Evolutionary conservation across 2,888 invertebrate species (phyloP), one percentile per base, ranked within the genome.

Genomic region (Hirtodrosophila duncani): DNA sequence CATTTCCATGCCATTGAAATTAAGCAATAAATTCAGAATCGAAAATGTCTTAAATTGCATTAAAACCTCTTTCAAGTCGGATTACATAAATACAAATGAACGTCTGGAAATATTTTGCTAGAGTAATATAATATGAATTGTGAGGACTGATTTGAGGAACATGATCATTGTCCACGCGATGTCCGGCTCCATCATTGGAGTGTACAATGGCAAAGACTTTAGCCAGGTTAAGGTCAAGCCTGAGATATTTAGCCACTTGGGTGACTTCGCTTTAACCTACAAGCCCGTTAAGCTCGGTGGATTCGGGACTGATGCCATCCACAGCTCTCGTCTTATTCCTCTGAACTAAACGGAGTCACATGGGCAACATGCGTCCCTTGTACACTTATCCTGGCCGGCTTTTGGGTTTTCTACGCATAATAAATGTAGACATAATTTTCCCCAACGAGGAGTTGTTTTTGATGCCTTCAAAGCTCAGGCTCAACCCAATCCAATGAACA

Each of bases 81-180:
- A n/a, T n/a, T n/a, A n/a, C n/a, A n/a, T n/a, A n/a, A n/a, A n/a
- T n/a, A n/a, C n/a, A n/a, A n/a, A n/a, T n/a, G n/a, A n/a, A n/a
- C n/a, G n/a, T n/a, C n/a, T n/a, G n/a, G n/a, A n/a, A n/a, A n/a
- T n/a, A n/a, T n/a, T n/a, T n/a, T n/a, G n/a, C n/a, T n/a, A n/a
- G n/a, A n/a, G n/a, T n/a, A n/a, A n/a, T n/a, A n/a, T n/a, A n/a
- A n/a, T n/a, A n/a, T n/a, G n/a, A 88, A 96, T 97, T 69, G 98
- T 99, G 0, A 99, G 99, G 88, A 99, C 99, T 6, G 99, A 99
- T 88, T 90, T 99, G 82, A 91, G 99, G 67, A 97, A 99, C 89
- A 99, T 99, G 98, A 96, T 99, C 85, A 95, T 99, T 86, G 94
- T 99, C n/a, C 99, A 99, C 7, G 99, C 99, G 89, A 99, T 99